phyloP scores from a whole-genome alignment of 2,797 vertebrate species.

The Pyrrhura leucotis region DNA sequence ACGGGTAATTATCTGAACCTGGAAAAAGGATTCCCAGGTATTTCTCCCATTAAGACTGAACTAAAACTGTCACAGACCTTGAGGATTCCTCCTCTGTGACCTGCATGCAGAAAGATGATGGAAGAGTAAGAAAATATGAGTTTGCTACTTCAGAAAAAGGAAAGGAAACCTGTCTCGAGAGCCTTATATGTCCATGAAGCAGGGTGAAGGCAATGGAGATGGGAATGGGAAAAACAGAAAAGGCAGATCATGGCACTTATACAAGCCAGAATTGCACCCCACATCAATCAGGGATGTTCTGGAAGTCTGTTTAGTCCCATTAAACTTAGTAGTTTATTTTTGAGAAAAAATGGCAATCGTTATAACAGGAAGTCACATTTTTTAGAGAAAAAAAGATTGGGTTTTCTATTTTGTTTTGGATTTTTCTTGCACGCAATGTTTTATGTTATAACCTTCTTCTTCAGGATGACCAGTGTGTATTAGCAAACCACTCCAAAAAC shows the following conservation, averaged over 20 bases:
- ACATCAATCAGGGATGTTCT: not conserved
- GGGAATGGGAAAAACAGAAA: not conserved
- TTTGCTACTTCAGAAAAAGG: not conserved
- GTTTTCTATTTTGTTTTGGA: not conserved
- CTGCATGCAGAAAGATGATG: not conserved
- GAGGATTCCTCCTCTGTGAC: not conserved
- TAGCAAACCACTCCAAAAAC: not conserved
- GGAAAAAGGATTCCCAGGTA: not conserved
- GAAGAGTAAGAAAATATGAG: not conserved
- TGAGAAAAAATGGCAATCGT: not conserved
- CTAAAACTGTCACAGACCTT: not conserved
- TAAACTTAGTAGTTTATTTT: not conserved
- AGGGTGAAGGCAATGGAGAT: not conserved
- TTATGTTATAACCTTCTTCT: not conserved
- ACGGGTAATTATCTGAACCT: conserved; percentile 1
- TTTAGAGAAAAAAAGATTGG: not conserved
- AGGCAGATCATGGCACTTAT: not conserved
- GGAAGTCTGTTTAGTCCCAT: not conserved
- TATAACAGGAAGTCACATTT: not conserved
- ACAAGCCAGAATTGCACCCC: not conserved
- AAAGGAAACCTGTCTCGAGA: not conserved
- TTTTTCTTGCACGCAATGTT: not conserved
- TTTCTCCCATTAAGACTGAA: not conserved
- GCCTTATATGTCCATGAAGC: not conserved
- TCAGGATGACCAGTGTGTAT: not conserved